phyloP scores from a whole-genome alignment of 2,797 vertebrate species.

The Leptoclinus maculatus region DNA sequence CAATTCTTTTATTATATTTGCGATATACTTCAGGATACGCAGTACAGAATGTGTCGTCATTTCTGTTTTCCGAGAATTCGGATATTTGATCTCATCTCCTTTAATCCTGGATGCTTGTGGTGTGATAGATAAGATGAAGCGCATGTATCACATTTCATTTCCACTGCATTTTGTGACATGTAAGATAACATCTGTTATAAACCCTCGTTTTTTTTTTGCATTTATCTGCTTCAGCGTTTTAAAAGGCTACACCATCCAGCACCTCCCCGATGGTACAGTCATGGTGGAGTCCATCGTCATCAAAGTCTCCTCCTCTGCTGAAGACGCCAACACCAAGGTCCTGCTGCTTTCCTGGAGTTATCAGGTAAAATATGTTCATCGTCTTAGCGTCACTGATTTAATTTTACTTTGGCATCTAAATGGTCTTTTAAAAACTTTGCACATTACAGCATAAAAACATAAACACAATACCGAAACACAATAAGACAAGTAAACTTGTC shows the following conservation, averaged over 20 bases:
- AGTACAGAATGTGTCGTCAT: too few relatives aligned
- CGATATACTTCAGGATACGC: neutral
- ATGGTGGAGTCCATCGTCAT: constrained; percentile 98
- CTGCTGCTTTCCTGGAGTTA: constrained; percentile 98
- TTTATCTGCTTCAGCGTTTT: constrained; percentile 82
- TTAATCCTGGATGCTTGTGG: neutral
- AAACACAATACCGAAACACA: neutral
- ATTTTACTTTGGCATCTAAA: neutral
- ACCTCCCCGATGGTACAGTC: constrained; percentile 94
- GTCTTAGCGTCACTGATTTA: neutral
- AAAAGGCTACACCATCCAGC: constrained; percentile 94
- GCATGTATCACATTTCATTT: neutral
- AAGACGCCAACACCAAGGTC: constrained; percentile 92
- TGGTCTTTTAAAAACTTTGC: neutral
- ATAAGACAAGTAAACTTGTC: neutral
- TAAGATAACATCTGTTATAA: neutral
- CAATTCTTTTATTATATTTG: neutral
- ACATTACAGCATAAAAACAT: neutral
- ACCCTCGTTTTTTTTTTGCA: accelerated
- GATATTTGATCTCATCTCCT: neutral
- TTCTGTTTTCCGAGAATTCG: neutral
- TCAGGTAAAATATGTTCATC: constrained; percentile 84
- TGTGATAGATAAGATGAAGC: neutral
- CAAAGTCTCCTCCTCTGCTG: constrained; percentile 92
- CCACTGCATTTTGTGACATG: neutral